Conservation (phyloP, 1,140 invertebrate genomes). For the Nasonia longicornis region DNA sequence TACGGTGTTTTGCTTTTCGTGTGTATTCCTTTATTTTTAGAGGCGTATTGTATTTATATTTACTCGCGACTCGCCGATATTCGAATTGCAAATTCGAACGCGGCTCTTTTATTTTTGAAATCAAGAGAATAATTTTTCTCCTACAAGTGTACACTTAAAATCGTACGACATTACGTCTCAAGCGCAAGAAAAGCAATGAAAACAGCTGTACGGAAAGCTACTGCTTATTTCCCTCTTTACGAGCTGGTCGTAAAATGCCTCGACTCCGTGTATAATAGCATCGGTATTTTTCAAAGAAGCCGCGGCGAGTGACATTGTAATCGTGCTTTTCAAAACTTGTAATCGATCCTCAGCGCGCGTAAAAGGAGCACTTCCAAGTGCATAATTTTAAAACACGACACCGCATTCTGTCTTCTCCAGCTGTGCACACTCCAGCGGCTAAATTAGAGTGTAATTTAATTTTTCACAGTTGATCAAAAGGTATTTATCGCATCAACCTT, state of each 20-base stretch:
- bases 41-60: too few relatives aligned
- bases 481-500: too few relatives aligned
- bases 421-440: background rate
- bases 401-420: background rate
- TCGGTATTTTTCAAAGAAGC: background rate
- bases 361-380: constrained; percentile 3
- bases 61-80: too few relatives aligned
- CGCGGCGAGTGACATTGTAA: background rate
- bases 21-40: too few relatives aligned
- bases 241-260: background rate
- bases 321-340: constrained; percentile 28
- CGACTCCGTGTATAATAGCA: background rate
- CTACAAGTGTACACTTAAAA: too few relatives aligned
- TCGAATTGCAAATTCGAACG: too few relatives aligned
- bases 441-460: background rate
- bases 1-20: too few relatives aligned
- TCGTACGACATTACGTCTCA: background rate
- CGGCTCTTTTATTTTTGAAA: too few relatives aligned
- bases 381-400: constrained; percentile 26
- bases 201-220: background rate
- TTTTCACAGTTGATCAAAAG: too few relatives aligned
- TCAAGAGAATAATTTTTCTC: too few relatives aligned
- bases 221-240: background rate
- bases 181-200: background rate
- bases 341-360: constrained; percentile 25